These are phyloP conservation scores for Mystacides longicornis DNA, from an alignment of 2,888 invertebrate species.

Conservation along the genomic window DNA sequence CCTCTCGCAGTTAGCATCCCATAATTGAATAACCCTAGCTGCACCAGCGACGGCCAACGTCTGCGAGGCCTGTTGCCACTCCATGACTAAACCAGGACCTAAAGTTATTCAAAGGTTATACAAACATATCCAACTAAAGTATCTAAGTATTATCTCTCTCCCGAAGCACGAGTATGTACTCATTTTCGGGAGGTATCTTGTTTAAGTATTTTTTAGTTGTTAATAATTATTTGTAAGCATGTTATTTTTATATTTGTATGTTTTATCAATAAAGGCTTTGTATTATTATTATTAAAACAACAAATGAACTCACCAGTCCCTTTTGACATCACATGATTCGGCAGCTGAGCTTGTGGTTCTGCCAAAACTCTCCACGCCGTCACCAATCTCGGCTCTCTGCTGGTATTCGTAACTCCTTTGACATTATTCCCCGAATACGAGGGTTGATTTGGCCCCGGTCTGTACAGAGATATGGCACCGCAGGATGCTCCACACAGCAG, in stretches of 20 bases:
- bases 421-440: constrained; percentile 3
- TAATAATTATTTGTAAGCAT: too few relatives aligned
- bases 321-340: constrained; percentile 9
- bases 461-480: constrained; percentile 68
- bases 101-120: neutral
- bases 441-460: constrained; percentile 30
- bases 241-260: too few relatives aligned
- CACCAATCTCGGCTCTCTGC: constrained; percentile 51
- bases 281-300: too few relatives aligned
- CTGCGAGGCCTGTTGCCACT: constrained; percentile 78
- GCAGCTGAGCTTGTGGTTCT: constrained; percentile 38
- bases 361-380: constrained; percentile 83
- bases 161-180: too few relatives aligned
- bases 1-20: constrained; percentile 82
- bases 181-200: too few relatives aligned
- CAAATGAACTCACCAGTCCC: constrained; percentile 11
- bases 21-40: constrained; percentile 68
- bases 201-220: too few relatives aligned
- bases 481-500: constrained; percentile 28
- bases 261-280: too few relatives aligned
- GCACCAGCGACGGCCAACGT: constrained; percentile 76
- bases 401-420: neutral
- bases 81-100: constrained; percentile 60
- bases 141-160: too few relatives aligned
- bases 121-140: too few relatives aligned